Conservation (phyloP, 2,113 vertebrate genomes). For the Siniperca knerii region DNA sequence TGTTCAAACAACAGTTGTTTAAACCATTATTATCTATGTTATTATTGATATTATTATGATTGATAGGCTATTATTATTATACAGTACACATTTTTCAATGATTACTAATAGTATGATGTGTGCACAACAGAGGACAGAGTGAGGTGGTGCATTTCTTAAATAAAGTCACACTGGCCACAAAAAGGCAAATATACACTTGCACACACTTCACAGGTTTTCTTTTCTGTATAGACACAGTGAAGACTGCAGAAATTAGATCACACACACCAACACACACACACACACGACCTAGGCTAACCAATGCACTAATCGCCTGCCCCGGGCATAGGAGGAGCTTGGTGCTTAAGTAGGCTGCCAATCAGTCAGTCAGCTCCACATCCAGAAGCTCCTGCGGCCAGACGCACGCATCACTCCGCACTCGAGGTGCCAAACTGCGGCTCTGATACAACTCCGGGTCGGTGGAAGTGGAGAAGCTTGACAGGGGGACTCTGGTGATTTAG, state of each 20-base stretch:
- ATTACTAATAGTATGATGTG: not conserved
- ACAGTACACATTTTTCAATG: too few relatives aligned
- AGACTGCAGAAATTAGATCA: constrained; percentile 67
- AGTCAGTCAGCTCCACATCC: constrained; percentile 98
- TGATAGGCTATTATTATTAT: not conserved
- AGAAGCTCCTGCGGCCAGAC: constrained; percentile 92
- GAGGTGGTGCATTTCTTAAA: constrained; percentile 26
- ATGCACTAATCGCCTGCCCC: constrained; percentile 85
- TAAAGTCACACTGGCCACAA: constrained; percentile 13
- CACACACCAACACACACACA: constrained; percentile 49
- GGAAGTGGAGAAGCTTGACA: constrained; percentile 68
- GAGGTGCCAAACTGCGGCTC: constrained; percentile 90
- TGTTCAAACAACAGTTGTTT: constrained; percentile 21
- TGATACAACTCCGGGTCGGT: constrained; percentile 83
- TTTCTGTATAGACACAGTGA: constrained; percentile 44
- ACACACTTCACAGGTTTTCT: constrained; percentile 47
- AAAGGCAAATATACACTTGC: constrained; percentile 25
- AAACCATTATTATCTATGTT: not conserved
- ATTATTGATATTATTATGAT: not conserved
- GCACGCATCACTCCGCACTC: constrained; percentile 91
- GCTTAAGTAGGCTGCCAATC: constrained; percentile 97
- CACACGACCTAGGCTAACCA: constrained; percentile 82
- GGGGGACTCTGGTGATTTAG: constrained; percentile 70
- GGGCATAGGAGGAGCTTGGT: constrained; percentile 89
- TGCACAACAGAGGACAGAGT: not conserved